A percentile compares a stretch with the other conserved stretches of the same genome.
Conservation (phyloP, 92 coral and sea anemone genomes). For the Parazoanthus atlanticus region DNA sequence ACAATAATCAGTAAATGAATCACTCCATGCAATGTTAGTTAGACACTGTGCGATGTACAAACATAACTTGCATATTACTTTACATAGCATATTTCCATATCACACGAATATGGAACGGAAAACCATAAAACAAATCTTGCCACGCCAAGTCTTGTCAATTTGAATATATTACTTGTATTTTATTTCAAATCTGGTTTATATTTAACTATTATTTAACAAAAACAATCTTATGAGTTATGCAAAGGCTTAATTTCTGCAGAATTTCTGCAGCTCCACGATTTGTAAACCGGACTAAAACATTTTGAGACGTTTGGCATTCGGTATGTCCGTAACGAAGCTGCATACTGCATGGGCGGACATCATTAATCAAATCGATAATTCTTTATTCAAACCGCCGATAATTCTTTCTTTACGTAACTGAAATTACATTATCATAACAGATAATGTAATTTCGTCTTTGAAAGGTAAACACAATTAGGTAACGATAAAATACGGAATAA, state of each 20-base stretch:
- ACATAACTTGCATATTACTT: not conserved
- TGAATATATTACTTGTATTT: conserved; percentile 25
- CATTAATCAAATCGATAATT: not conserved
- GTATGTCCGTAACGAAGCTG: not conserved
- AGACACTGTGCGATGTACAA: not conserved
- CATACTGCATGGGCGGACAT: not conserved
- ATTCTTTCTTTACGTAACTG: no score
- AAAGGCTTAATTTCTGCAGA: not conserved
- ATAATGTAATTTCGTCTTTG: no score
- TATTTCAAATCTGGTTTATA: conserved; percentile 26
- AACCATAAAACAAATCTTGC: not conserved
- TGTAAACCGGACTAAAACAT: not conserved
- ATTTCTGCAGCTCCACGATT: not conserved
- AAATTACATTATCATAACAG: no score
- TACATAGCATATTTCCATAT: conserved; percentile 24
- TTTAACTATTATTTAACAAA: conserved; percentile 22
- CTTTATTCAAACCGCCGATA: not conserved
- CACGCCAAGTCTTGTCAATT: not conserved
- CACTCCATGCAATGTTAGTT: not conserved
- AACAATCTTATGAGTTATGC: conserved; percentile 10
- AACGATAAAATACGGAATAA: not conserved
- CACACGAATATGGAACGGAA: not conserved
- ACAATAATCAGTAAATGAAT: not conserved
- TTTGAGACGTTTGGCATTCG: not conserved
- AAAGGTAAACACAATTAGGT: not conserved